Conservation (phyloP, 92 coral and sea anemone species). For the Phenganax marumi region DNA sequence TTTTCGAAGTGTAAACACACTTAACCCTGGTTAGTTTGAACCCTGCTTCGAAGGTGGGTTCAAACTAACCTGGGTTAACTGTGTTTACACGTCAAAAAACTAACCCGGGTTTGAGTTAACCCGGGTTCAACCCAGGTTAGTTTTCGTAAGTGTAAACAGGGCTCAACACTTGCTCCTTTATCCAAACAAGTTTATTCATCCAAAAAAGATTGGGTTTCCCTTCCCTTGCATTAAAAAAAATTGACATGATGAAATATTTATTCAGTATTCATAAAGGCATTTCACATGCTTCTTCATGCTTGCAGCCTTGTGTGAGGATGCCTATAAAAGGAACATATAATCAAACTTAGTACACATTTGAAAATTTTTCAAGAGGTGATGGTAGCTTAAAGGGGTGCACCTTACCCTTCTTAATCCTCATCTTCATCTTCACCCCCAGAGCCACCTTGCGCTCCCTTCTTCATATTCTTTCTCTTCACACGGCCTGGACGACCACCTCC, state of each 20-base stretch:
- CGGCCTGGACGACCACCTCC: constrained; percentile 99
- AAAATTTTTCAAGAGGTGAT: background rate
- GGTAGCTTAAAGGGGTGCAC: background rate
- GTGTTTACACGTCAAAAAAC: no score
- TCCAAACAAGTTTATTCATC: background rate
- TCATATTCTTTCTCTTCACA: constrained; percentile 98
- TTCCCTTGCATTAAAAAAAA: background rate
- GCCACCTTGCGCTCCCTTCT: constrained; percentile 83
- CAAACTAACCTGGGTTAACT: no score
- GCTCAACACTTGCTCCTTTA: no score
- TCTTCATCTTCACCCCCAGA: constrained; percentile 96
- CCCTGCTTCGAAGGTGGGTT: no score
- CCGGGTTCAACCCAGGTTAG: no score
- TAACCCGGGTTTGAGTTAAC: no score
- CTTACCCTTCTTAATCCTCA: constrained; percentile 72
- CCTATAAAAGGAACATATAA: background rate
- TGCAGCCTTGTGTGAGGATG: constrained; percentile 1
- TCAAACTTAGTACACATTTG: no score
- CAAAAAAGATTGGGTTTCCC: no score
- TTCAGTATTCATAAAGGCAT: constrained; percentile 34
- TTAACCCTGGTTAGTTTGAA: no score
- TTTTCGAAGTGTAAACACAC: no score
- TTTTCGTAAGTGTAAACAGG: no score
- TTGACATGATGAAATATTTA: constrained; percentile 33
- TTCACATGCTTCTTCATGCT: constrained; percentile 15